Base-by-base conservation (phyloP, 2,888 invertebrate genomes). In the Amblyjoppa fuscipennis region DNA sequence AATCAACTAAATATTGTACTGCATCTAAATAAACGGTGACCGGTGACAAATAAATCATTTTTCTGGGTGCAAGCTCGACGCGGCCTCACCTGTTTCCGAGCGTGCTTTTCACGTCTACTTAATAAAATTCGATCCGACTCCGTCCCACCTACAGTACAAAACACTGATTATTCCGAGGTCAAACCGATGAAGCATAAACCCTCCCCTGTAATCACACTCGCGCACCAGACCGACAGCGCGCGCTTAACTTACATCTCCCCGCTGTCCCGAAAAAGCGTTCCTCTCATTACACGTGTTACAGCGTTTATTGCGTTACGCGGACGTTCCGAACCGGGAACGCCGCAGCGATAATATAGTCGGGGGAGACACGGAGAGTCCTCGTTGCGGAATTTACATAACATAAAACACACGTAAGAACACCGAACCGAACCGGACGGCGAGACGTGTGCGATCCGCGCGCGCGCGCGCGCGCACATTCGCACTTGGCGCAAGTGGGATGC, bases 341-440 rank as follows among this genome's bases (percentile, higher is more conserved):
- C 59, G 45, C 51, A 59, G 75, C 56, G 59, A 80, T 85, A 84
- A 71, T 84, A 85, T 79, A 83, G 73, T 81, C 56, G 41, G 51
- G 38, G 7, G 20, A 59, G 38, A 73, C 53, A 69, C 68, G 16
- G 34, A 51, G 81, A 81, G 64, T 73, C 38, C 76, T 80, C 59
- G 56, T 61, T 71, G 61, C 64, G 74, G 82, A 89, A 49, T 90
- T 91, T 89, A 86, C 90, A 89, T 90, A 89, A 90, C 87, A 88
- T 87, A 89, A 89, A 89, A 88, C 85, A 83, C 85, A 76, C 73
- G 76, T 84, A 81, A 81, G 80, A 84, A 81, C 71, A 80, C 69
- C 68, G 49, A 31, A 31, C 69, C 68, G 49, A 31, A 41, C 16
- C 34, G 66, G 7, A 25, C 3, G 34, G 25, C 34, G 53, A 66